These are phyloP conservation scores for Steatocranus sp. DNA, from an alignment of 2,797 vertebrate genomes.

Conservation along the genomic window DNA sequence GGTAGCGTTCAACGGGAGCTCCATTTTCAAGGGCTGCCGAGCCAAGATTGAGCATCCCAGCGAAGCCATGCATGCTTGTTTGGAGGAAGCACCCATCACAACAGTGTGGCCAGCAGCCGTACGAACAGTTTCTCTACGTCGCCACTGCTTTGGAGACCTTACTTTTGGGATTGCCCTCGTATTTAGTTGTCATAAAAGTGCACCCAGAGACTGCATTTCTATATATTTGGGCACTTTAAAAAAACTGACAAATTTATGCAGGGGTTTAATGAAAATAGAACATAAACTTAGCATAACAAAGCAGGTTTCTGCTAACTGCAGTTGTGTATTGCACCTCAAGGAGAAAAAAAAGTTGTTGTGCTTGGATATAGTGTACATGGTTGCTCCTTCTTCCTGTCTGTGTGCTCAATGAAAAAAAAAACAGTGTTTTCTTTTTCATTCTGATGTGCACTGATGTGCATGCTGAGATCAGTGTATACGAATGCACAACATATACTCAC, in stretches of 20 bases:
- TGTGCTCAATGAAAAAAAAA: slow-evolving; percentile 17
- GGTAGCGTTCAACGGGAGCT: not conserved
- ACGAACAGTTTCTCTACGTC: not conserved
- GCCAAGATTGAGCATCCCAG: not conserved
- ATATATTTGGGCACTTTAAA: not conserved
- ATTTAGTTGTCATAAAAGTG: not conserved
- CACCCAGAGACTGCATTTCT: not conserved
- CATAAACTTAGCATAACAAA: slow-evolving; percentile 8
- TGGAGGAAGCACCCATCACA: not conserved
- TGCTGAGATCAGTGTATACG: not conserved
- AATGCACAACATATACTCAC: not conserved
- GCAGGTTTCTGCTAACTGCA: not conserved
- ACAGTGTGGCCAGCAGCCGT: not conserved
- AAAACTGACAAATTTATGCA: not conserved
- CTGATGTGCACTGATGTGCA: not conserved
- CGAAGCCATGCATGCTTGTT: not conserved
- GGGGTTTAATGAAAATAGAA: slow-evolving; percentile 8
- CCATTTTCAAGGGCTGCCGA: not conserved
- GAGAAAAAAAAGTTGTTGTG: slow-evolving; percentile 14
- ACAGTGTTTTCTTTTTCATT: not conserved
- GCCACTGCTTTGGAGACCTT: not conserved
- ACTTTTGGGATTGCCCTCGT: not conserved
- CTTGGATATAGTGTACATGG: slow-evolving; percentile 53
- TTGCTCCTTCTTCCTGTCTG: slow-evolving; percentile 51
- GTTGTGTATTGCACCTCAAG: slow-evolving; percentile 12